Conservation (phyloP, 2,797 vertebrate genomes). For the Rallus crepitans region DNA sequence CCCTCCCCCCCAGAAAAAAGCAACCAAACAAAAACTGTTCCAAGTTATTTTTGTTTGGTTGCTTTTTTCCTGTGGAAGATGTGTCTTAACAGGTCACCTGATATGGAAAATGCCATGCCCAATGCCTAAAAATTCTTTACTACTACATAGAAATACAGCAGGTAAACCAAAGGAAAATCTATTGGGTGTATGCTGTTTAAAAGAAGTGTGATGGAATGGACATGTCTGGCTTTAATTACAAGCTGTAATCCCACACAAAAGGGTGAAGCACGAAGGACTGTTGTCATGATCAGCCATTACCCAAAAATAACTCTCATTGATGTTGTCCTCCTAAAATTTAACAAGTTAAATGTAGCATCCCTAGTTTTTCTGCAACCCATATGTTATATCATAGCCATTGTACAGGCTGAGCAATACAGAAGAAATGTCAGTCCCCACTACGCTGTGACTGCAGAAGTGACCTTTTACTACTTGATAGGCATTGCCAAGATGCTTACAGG, state of each 20-base stretch:
- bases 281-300: not conserved
- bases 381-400: not conserved
- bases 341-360: not conserved
- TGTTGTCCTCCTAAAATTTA: not conserved
- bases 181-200: not conserved
- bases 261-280: not conserved
- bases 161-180: not conserved
- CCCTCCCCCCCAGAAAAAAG: no score
- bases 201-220: not conserved
- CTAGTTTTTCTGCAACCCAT: not conserved
- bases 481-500: not conserved
- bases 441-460: not conserved
- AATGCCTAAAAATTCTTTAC: not conserved
- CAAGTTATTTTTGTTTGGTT: not conserved
- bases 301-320: not conserved
- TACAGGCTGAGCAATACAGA: not conserved
- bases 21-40: no score
- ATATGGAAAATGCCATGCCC: not conserved
- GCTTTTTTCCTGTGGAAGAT: not conserved
- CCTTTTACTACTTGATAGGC: not conserved
- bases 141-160: not conserved
- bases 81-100: not conserved
- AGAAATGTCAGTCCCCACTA: not conserved
- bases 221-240: not conserved
- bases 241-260: not conserved